Evolutionary conservation across 1,140 invertebrate genomes (phyloP).

Genomic region (Paraescarpia echinospica): DNA sequence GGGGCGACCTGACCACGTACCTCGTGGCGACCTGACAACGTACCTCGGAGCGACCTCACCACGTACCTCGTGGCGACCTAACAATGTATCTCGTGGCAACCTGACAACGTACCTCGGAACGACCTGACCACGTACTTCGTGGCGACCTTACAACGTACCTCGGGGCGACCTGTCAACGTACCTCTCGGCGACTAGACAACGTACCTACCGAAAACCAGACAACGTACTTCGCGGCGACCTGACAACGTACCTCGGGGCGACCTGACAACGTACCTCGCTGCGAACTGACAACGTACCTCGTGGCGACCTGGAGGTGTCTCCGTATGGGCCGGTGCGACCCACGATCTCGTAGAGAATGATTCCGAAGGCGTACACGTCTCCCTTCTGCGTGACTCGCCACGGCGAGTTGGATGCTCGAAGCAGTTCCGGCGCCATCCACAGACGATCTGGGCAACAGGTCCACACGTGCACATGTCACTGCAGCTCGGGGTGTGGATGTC

Average conservation of each 20-base stretch:
- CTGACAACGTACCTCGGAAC: too few relatives aligned
- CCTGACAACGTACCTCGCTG: not conserved
- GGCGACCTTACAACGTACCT: too few relatives aligned
- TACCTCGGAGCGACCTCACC: too few relatives aligned
- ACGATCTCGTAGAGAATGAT: constrained; percentile 74
- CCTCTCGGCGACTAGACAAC: not conserved
- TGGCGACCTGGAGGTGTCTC: constrained; percentile 44
- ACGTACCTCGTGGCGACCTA: too few relatives aligned
- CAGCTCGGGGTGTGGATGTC: not conserved
- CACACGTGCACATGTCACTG: not conserved
- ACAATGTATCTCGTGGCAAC: too few relatives aligned
- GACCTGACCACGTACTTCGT: too few relatives aligned
- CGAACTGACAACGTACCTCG: constrained; percentile 36
- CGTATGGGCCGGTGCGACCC: constrained; percentile 46
- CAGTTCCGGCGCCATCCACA: constrained; percentile 93
- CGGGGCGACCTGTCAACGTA: not conserved
- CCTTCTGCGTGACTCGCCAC: constrained; percentile 77
- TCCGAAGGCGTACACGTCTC: constrained; percentile 93
- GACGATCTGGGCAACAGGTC: constrained; percentile 40
- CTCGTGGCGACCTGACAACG: too few relatives aligned
- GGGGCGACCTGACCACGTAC: too few relatives aligned
- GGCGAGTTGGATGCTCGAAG: constrained; percentile 60
- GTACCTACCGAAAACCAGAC: not conserved
- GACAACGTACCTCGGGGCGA: not conserved
- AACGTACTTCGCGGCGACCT: not conserved